phyloP scores from a whole-genome alignment of 2,797 vertebrate genomes.

The Euphonia xanthogaster region DNA sequence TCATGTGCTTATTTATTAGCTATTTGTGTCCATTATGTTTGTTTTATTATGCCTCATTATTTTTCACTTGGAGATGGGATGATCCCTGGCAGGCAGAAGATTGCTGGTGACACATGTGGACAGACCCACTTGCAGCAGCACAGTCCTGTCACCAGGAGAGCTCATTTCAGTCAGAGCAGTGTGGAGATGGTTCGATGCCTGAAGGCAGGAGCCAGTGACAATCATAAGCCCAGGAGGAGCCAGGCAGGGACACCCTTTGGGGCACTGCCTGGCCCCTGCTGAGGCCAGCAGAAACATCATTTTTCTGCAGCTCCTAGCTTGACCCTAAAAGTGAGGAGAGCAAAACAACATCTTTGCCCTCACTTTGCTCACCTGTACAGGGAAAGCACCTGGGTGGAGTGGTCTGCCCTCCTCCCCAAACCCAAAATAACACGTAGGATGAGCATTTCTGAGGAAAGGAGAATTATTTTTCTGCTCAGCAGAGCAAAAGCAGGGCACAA shows the following conservation, averaged over 20 bases:
- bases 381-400: not conserved
- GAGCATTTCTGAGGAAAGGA: not conserved
- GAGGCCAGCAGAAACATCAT: not conserved
- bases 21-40: not conserved
- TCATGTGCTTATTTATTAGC: not conserved
- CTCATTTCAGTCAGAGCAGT: not conserved
- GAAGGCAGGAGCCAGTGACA: not conserved
- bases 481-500: slow-evolving; percentile 29
- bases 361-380: not conserved
- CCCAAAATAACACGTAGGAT: not conserved
- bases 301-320: not conserved
- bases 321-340: not conserved
- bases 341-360: not conserved
- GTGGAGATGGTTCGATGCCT: not conserved
- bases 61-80: not conserved
- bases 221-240: not conserved
- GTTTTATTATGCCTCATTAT: not conserved
- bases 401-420: not conserved
- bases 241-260: not conserved
- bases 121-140: not conserved
- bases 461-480: slow-evolving; percentile 12
- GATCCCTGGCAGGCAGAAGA: not conserved
- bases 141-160: not conserved
- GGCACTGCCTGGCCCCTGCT: not conserved
- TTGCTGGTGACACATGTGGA: not conserved